These are phyloP conservation scores for Antheraea pernyi DNA, from an alignment of 1,140 invertebrate species.

Conservation along the genomic window DNA sequence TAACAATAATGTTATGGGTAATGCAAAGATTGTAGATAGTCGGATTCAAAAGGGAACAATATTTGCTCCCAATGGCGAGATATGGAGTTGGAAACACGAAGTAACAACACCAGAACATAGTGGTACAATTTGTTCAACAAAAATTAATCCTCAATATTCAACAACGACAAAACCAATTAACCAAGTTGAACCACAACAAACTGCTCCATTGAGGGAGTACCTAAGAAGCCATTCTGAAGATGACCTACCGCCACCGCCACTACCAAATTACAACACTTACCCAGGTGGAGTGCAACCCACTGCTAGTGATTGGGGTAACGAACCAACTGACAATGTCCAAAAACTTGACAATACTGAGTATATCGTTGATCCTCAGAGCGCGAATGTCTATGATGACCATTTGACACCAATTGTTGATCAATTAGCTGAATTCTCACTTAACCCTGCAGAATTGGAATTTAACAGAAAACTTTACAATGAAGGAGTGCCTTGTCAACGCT, in stretches of 20 bases:
- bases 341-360: slow-evolving; percentile 38
- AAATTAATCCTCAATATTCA: slow-evolving; percentile 70
- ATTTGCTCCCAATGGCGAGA: slow-evolving; percentile 76
- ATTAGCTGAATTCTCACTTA: slow-evolving; percentile 59
- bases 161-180: slow-evolving; percentile 65
- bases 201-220: slow-evolving; percentile 65
- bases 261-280: slow-evolving; percentile 76
- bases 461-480: slow-evolving; percentile 71
- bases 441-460: slow-evolving; percentile 65
- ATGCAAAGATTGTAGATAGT: slow-evolving; percentile 61
- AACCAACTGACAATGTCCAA: slow-evolving; percentile 34
- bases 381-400: slow-evolving; percentile 44
- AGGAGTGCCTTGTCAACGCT: slow-evolving; percentile 80
- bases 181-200: slow-evolving; percentile 71
- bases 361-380: slow-evolving; percentile 25
- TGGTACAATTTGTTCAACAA: slow-evolving; percentile 68
- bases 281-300: slow-evolving; percentile 48
- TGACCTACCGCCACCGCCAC: slow-evolving; percentile 62
- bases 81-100: slow-evolving; percentile 78
- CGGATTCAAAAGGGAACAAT: slow-evolving; percentile 75
- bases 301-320: slow-evolving; percentile 41
- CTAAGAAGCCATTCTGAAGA: slow-evolving; percentile 62
- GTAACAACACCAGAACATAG: slow-evolving; percentile 65
- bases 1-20: slow-evolving; percentile 71
- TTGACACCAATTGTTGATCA: slow-evolving; percentile 59